Evolutionary conservation across 2,113 vertebrate genomes (phyloP).

Genomic region (Vanacampus margaritifer): DNA sequence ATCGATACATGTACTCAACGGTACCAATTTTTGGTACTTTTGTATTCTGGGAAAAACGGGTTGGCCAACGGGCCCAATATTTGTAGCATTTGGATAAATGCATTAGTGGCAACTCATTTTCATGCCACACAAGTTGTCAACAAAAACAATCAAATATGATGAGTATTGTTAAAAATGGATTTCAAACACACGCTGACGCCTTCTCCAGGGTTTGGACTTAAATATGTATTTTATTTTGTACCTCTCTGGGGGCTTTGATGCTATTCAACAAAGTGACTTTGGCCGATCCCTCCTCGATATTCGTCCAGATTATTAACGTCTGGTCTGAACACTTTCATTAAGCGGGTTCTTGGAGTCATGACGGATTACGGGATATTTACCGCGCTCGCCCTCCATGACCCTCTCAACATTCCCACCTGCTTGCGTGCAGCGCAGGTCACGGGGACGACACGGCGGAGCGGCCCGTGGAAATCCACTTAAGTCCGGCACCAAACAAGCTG

Average conservation of each 20-base stretch:
- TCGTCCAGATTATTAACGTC: constrained; percentile 31
- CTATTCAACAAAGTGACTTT: constrained; percentile 41
- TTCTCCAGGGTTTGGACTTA: constrained; percentile 26
- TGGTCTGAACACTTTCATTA: constrained; percentile 36
- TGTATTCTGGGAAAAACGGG: no score
- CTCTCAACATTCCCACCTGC: constrained; percentile 24
- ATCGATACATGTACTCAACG: no score
- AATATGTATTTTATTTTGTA: constrained; percentile 53
- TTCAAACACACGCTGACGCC: constrained; percentile 14
- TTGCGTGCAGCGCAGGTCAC: constrained; percentile 43
- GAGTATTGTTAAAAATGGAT: not conserved
- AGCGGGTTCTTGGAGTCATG: constrained; percentile 33
- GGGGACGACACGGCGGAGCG: constrained; percentile 44
- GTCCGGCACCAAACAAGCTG: constrained; percentile 55
- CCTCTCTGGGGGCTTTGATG: constrained; percentile 49
- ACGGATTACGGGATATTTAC: constrained; percentile 60
- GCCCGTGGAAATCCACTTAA: constrained; percentile 43
- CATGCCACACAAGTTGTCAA: not conserved
- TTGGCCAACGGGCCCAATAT: no score
- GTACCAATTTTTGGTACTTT: no score
- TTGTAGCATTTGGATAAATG: no score
- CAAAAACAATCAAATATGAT: constrained; percentile 10
- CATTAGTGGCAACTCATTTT: no score
- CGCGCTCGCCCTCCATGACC: constrained; percentile 39
- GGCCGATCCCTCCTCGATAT: constrained; percentile 1